Base-by-base conservation (phyloP, 2,113 vertebrate species). In the Syrrhaptes paradoxus region DNA sequence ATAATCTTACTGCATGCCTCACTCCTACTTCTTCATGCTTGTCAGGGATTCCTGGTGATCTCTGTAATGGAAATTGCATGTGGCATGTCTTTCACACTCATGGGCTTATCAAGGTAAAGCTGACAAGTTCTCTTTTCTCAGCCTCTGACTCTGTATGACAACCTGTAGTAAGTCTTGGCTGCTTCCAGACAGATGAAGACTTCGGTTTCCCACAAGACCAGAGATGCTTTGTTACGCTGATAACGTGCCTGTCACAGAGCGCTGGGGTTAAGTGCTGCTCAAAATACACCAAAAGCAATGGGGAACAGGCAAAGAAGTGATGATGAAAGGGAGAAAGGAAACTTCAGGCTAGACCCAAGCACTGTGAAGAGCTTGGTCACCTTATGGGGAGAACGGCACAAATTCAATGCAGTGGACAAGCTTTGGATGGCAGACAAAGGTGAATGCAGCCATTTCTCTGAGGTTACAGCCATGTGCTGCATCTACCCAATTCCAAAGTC, bases 71-170 rank as follows among this genome's bases (percentile, higher is more conserved):
- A 92, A 95, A 93, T 93, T 72, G 61, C 68, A 49, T 95, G 96
- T 90, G 90, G 49, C 51, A 28, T 52, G 51, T 52, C 97, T 96
- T 85, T 91, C 91, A 95, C 96, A 97, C 96, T 97, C 72, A 72
- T 45, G 25, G 51, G 62, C 85, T 97, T 97, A 97, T 95, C 96
- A 68, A 85, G 66, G 68, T 81, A 70, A 83, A 87, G 92, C 88
- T 83, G 90, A 54, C 79, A 90, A 87, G 57, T 76, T 76, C 32
- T 71, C 72, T 89, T 51, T 84, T 87, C 94, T 93, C 90, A 52
- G 51, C 51, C 51, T 52, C 51, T 52, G 51, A 28, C 26, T 52
- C 51, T 28, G 25, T 25, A 25, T 52, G 51, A 52, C 51, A 52
- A 52, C 51, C 51, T 52, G 51, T 52, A 52, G 51, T 52, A 52